Conservation (phyloP, 2,888 invertebrate species). For the Perizoma flavofasciatum region DNA sequence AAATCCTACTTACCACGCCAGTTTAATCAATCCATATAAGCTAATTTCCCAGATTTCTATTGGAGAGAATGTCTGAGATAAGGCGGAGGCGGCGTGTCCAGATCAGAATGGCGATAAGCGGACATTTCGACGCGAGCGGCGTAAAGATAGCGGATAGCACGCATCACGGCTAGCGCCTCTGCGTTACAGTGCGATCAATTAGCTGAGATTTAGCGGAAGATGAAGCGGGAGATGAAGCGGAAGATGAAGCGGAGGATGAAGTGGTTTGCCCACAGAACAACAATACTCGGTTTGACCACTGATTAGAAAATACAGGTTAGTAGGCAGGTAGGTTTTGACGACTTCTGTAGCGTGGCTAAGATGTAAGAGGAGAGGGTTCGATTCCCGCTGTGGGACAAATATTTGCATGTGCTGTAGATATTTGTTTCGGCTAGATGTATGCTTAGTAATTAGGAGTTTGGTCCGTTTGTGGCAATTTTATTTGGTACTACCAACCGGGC, state of each 20-base stretch:
- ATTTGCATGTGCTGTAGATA: too few relatives aligned
- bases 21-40: conserved; percentile 5
- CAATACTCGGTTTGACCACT: too few relatives aligned
- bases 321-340: too few relatives aligned
- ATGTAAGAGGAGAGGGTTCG: too few relatives aligned
- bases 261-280: not conserved
- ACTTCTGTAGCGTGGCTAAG: too few relatives aligned
- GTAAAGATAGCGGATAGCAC: conserved; percentile 36
- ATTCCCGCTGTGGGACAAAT: too few relatives aligned
- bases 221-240: conserved; percentile 3
- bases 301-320: too few relatives aligned
- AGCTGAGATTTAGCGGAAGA: not conserved
- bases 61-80: conserved; percentile 32
- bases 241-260: conserved; percentile 1
- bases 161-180: conserved; percentile 17
- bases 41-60: conserved; percentile 15
- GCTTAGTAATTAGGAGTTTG: too few relatives aligned
- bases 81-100: conserved; percentile 18
- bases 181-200: not conserved
- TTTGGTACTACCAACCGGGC: too few relatives aligned
- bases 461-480: too few relatives aligned
- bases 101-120: conserved; percentile 32
- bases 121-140: conserved; percentile 29
- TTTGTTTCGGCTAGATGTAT: too few relatives aligned
- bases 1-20: too few relatives aligned